Evolutionary conservation across 2,888 invertebrate genomes (phyloP).

Genomic region (Tetropium fuscum): DNA sequence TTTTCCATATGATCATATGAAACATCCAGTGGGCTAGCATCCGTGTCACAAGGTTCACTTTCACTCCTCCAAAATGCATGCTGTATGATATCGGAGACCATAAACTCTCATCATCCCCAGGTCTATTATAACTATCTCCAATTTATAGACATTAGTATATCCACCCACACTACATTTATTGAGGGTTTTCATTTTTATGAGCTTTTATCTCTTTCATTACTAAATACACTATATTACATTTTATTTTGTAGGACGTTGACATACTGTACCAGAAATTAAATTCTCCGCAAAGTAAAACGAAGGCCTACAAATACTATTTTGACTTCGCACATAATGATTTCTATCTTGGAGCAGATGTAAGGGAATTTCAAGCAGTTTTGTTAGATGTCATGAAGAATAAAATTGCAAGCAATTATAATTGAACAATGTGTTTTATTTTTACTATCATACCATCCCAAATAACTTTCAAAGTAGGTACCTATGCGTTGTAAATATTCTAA

Average conservation of each 20-base stretch:
- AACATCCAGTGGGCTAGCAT: no score
- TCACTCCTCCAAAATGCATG: no score
- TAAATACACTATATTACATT: neutral
- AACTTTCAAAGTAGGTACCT: no score
- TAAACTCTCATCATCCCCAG: no score
- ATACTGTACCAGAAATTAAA: slow-evolving; percentile 33
- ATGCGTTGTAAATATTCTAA: no score
- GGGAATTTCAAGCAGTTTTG: slow-evolving; percentile 28
- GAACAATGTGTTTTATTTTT: neutral
- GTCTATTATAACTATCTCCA: no score
- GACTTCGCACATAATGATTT: slow-evolving; percentile 40
- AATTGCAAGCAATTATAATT: slow-evolving; percentile 13
- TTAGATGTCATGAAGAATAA: slow-evolving; percentile 13
- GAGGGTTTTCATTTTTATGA: no score
- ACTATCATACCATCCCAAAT: neutral
- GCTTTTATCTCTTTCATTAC: neutral
- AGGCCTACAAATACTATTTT: slow-evolving; percentile 17
- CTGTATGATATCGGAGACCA: no score
- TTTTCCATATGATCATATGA: no score
- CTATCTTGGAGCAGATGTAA: slow-evolving; percentile 26
- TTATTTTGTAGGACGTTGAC: slow-evolving; percentile 39
- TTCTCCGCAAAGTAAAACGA: slow-evolving; percentile 25
- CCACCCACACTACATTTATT: no score
- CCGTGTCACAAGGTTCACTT: no score
- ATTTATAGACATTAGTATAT: no score